Percentiles rank a stretch among this genome's conserved stretches.
Conservation (phyloP, 2,888 invertebrate genomes). For the Limnephilus rhombicus region DNA sequence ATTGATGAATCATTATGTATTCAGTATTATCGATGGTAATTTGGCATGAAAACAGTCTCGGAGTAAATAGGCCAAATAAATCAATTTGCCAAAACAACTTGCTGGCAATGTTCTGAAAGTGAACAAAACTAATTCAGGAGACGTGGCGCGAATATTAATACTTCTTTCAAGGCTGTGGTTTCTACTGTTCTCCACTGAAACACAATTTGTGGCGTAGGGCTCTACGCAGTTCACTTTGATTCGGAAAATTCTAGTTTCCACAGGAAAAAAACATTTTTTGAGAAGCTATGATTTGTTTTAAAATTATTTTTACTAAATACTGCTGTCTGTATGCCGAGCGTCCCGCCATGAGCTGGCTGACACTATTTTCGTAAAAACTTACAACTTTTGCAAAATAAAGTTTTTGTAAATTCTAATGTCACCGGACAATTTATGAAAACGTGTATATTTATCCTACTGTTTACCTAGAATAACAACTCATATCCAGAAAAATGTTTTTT, state of each 20-base stretch:
- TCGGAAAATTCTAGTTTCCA: not conserved
- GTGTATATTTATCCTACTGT: too few species aligned
- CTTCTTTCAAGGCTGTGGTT: not conserved
- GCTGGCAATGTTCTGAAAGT: conserved; percentile 2
- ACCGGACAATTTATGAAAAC: too few species aligned
- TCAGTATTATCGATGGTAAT: not conserved
- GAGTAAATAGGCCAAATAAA: conserved; percentile 12
- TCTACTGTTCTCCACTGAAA: not conserved
- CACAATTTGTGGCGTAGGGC: not conserved
- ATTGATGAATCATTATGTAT: not conserved
- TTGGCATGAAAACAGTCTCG: conserved; percentile 5
- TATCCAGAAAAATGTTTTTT: too few species aligned
- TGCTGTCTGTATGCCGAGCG: too few species aligned
- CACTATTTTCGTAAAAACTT: too few species aligned
- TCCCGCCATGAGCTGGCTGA: too few species aligned
- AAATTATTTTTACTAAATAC: too few species aligned
- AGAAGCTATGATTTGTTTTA: not conserved
- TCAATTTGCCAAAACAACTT: conserved; percentile 5
- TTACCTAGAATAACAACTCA: too few species aligned
- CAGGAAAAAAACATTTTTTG: not conserved
- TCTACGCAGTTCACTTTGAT: not conserved
- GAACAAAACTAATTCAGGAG: not conserved
- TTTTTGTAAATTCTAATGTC: too few species aligned
- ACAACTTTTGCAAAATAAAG: too few species aligned
- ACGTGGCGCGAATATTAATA: not conserved